Percentiles rank a stretch among this genome's conserved stretches.
Conservation (phyloP, 2,797 vertebrate genomes). For the Margarornis squamiger region DNA sequence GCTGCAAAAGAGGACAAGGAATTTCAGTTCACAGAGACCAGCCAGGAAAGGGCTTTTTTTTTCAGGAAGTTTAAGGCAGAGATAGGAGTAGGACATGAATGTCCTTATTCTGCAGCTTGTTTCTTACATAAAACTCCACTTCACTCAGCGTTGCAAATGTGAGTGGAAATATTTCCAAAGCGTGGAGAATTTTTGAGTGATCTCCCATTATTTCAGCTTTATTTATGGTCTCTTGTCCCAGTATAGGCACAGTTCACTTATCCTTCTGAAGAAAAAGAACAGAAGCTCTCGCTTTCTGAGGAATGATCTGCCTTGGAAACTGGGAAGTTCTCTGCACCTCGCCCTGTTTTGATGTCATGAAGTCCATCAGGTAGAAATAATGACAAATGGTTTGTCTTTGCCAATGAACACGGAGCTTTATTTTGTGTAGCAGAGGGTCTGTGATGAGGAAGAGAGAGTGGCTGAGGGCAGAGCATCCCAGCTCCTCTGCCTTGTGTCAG, state of each 20-base stretch:
- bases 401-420: neutral
- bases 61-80: neutral
- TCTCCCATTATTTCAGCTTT: slow-evolving; percentile 59
- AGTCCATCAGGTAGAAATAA: neutral
- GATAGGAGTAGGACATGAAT: neutral
- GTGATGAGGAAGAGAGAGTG: neutral
- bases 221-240: slow-evolving; percentile 29
- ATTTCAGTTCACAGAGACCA: neutral
- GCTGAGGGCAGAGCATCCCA: neutral
- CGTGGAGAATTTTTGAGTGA: slow-evolving; percentile 59
- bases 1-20: neutral
- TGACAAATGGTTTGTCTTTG: neutral
- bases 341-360: neutral
- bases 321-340: neutral
- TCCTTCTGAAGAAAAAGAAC: slow-evolving; percentile 45
- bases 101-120: slow-evolving; percentile 4
- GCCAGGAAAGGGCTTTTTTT: fast-evolving
- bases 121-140: slow-evolving; percentile 37
- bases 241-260: slow-evolving; percentile 4
- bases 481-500: fast-evolving
- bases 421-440: neutral
- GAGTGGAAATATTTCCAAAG: slow-evolving; percentile 45
- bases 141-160: slow-evolving; percentile 45
- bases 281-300: slow-evolving; percentile 22
- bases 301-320: neutral